Conservation (phyloP, 2,888 invertebrate species). For the Sphaeridia pumilis region DNA sequence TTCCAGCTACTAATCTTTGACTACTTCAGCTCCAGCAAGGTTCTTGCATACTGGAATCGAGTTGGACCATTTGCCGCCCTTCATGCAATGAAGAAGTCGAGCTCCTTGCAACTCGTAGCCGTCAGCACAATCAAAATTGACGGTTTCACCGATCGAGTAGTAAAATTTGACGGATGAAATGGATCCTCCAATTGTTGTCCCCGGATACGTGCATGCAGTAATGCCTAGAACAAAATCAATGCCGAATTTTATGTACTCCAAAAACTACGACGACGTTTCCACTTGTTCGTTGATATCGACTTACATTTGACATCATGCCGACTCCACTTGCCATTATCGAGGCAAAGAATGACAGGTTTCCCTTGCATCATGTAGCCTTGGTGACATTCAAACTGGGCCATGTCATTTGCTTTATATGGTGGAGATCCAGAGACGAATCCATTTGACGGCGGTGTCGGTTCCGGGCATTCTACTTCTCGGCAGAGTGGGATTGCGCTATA, state of each 20-base stretch:
- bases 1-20: too few species aligned
- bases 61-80: conserved; percentile 75
- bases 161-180: conserved; percentile 80
- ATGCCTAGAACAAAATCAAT: too few species aligned
- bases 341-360: conserved; percentile 76
- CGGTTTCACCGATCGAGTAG: conserved; percentile 73
- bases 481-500: neutral
- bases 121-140: conserved; percentile 70
- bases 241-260: too few species aligned
- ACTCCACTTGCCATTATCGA: conserved; percentile 68
- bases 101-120: conserved; percentile 62
- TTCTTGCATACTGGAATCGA: conserved; percentile 60
- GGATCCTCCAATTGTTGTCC: conserved; percentile 70
- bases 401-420: conserved; percentile 69
- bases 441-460: conserved; percentile 59
- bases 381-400: conserved; percentile 76
- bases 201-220: conserved; percentile 75
- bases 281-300: too few species aligned
- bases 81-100: conserved; percentile 63
- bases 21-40: too few species aligned
- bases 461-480: conserved; percentile 62
- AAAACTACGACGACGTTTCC: too few species aligned
- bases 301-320: conserved; percentile 71
- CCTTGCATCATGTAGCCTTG: conserved; percentile 81
- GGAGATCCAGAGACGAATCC: conserved; percentile 67